Conservation (phyloP, 2,113 vertebrate genomes). For the Oreocharis arfaki region DNA sequence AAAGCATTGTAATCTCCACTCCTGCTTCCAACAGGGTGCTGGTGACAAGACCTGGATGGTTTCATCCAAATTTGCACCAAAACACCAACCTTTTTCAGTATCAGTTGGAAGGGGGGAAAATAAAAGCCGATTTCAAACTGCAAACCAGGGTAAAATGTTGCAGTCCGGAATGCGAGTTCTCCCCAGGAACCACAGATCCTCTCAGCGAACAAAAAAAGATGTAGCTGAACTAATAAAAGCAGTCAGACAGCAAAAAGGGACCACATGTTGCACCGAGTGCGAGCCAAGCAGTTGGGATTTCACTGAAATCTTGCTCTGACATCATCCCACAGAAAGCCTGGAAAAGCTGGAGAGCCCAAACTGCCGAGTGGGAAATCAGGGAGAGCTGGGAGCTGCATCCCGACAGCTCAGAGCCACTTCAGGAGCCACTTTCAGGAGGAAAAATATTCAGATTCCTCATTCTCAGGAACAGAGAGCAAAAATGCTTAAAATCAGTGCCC, state of each 20-base stretch:
- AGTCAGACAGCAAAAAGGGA: not conserved
- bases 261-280: not conserved
- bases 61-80: slow-evolving; percentile 52
- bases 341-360: not conserved
- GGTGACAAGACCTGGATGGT: slow-evolving; percentile 42
- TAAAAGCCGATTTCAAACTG: not conserved
- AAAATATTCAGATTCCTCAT: not conserved
- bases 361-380: not conserved
- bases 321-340: not conserved
- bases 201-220: slow-evolving; percentile 16
- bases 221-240: slow-evolving; percentile 53
- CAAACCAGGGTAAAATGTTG: not conserved
- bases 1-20: slow-evolving; percentile 13
- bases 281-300: slow-evolving; percentile 20
- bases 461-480: not conserved
- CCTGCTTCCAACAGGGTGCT: slow-evolving; percentile 53
- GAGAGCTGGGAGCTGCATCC: not conserved
- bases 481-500: not conserved
- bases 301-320: slow-evolving; percentile 30
- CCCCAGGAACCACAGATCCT: slow-evolving; percentile 21
- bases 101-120: not conserved
- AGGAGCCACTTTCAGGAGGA: not conserved
- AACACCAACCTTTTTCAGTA: not conserved
- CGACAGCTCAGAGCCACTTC: not conserved
- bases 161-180: not conserved